Percentiles rank a stretch among this genome's conserved stretches.
These are phyloP conservation scores for Plumapathes pennacea DNA, from an alignment of 92 coral and sea anemone species.

Conservation along the genomic window DNA sequence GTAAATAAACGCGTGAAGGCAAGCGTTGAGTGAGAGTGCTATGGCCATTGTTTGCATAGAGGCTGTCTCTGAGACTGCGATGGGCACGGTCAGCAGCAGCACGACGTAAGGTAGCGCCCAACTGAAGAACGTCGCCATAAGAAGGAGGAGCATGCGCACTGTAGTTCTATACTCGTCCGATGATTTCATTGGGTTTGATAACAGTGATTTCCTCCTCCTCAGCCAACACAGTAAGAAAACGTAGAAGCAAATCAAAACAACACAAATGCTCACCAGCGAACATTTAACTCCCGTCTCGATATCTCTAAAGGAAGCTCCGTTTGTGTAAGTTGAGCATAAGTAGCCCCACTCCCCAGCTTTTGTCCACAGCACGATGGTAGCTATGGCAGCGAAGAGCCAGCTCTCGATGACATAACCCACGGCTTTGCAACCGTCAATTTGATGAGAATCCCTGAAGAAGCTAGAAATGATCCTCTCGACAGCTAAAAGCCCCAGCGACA, in stretches of 20 bases:
- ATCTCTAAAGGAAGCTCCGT: constrained; percentile 59
- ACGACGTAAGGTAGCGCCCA: constrained; percentile 83
- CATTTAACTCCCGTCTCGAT: constrained; percentile 66
- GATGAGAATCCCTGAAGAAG: constrained; percentile 57
- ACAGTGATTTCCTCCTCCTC: constrained; percentile 51
- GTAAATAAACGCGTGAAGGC: constrained; percentile 78
- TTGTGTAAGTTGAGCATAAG: constrained; percentile 69
- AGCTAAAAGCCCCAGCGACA: constrained; percentile 61
- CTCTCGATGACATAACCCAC: constrained; percentile 81
- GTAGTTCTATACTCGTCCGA: constrained; percentile 62
- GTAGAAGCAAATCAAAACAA: constrained; percentile 48
- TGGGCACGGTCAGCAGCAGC: constrained; percentile 60
- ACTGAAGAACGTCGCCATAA: constrained; percentile 57
- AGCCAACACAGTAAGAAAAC: constrained; percentile 54
- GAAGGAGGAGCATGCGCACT: constrained; percentile 62
- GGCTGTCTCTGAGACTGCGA: constrained; percentile 47
- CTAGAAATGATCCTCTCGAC: constrained; percentile 65
- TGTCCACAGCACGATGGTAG: constrained; percentile 75
- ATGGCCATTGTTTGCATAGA: constrained; percentile 80
- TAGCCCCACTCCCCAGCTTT: constrained; percentile 80
- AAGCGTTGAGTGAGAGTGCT: constrained; percentile 73
- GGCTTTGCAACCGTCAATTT: constrained; percentile 76
- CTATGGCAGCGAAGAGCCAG: constrained; percentile 78
- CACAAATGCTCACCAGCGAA: constrained; percentile 50
- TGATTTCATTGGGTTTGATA: constrained; percentile 21